These are phyloP conservation scores for Artemia sinica DNA, from an alignment of 2,888 invertebrate species.

Conservation along the genomic window DNA sequence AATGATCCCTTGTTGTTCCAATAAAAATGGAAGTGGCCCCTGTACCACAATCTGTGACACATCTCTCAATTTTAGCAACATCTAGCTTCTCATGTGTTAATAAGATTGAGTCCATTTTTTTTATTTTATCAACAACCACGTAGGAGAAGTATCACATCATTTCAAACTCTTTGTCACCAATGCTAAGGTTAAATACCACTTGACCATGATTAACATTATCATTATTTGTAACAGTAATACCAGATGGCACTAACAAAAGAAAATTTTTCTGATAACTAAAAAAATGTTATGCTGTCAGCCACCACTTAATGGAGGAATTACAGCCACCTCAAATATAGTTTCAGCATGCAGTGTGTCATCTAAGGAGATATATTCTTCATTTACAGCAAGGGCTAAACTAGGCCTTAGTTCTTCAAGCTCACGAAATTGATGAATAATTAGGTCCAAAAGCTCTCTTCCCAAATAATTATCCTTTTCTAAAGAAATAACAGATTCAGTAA, in stretches of 20 bases:
- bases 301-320: slow-evolving; percentile 86
- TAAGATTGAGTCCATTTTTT: slow-evolving; percentile 49
- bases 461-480: slow-evolving; percentile 33
- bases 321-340: slow-evolving; percentile 61
- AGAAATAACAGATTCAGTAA: neutral
- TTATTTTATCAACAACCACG: too few relatives aligned
- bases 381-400: slow-evolving; percentile 58
- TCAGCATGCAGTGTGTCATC: slow-evolving; percentile 40
- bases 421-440: slow-evolving; percentile 43
- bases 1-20: slow-evolving; percentile 70
- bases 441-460: slow-evolving; percentile 42
- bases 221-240: too few relatives aligned
- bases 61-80: slow-evolving; percentile 45
- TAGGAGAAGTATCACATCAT: too few relatives aligned
- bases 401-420: slow-evolving; percentile 45
- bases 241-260: too few relatives aligned
- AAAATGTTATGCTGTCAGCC: slow-evolving; percentile 39
- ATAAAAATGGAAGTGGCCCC: slow-evolving; percentile 79
- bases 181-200: too few relatives aligned
- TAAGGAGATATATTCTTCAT: slow-evolving; percentile 55
- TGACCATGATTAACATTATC: too few relatives aligned
- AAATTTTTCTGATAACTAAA: neutral
- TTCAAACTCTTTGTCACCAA: slow-evolving; percentile 8
- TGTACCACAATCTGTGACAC: slow-evolving; percentile 50
- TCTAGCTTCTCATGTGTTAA: slow-evolving; percentile 48